phyloP scores from a whole-genome alignment of 1,140 invertebrate genomes.

The Zelostemma sp. region DNA sequence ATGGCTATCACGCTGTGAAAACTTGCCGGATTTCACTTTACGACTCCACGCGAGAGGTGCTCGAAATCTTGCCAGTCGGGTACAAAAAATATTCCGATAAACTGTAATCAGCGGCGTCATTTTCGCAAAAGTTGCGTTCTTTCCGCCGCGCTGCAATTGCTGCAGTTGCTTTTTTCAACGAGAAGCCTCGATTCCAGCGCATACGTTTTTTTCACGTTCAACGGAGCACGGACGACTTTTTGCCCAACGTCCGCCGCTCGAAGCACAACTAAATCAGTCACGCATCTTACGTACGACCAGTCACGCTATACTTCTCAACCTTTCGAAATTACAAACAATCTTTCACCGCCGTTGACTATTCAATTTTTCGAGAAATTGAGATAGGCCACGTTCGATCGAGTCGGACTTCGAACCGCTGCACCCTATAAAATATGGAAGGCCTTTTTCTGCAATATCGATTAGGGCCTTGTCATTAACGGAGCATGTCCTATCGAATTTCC shows the following conservation, averaged over 20 bases:
- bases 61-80: too few relatives aligned
- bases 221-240: slow-evolving; percentile 6
- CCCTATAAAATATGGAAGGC: too few relatives aligned
- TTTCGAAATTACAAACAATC: slow-evolving; percentile 27
- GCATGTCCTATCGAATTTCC: too few relatives aligned
- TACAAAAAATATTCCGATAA: too few relatives aligned
- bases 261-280: slow-evolving; percentile 38
- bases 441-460: too few relatives aligned
- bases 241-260: slow-evolving; percentile 12
- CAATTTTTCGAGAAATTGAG: slow-evolving; percentile 25
- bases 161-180: not conserved
- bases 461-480: too few relatives aligned
- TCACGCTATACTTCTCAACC: slow-evolving; percentile 44
- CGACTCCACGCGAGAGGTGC: too few relatives aligned
- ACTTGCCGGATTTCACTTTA: too few relatives aligned
- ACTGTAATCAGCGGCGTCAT: not conserved
- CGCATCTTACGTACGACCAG: slow-evolving; percentile 29
- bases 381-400: too few relatives aligned
- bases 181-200: not conserved
- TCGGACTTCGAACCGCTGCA: too few relatives aligned
- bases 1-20: too few relatives aligned
- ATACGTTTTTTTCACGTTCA: not conserved
- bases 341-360: slow-evolving; percentile 28
- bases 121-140: not conserved
- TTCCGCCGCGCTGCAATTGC: not conserved